Conservation (phyloP, 1,140 invertebrate genomes). For the Orchesella cincta region DNA sequence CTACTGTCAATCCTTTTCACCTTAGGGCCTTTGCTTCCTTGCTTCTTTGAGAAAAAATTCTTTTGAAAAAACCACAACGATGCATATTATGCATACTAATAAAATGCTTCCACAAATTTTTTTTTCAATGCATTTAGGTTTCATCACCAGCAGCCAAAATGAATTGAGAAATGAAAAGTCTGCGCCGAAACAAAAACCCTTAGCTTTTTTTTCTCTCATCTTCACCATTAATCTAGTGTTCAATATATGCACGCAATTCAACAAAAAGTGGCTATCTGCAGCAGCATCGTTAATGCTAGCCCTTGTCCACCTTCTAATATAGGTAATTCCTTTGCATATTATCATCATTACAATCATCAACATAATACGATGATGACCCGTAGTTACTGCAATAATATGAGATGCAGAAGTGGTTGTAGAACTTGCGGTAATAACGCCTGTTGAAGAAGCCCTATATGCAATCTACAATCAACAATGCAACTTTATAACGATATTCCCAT, state of each 20-base stretch:
- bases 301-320: not conserved
- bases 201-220: not conserved
- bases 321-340: conserved; percentile 15
- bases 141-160: not conserved
- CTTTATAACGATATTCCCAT: too few relatives aligned
- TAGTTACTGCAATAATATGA: too few relatives aligned
- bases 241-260: not conserved
- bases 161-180: not conserved
- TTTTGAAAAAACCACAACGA: conserved; percentile 21
- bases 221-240: too few relatives aligned
- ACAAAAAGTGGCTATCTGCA: not conserved
- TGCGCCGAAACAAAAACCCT: not conserved
- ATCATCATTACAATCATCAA: conserved; percentile 10
- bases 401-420: too few relatives aligned
- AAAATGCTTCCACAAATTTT: not conserved
- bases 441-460: too few relatives aligned
- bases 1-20: not conserved
- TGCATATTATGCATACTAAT: not conserved
- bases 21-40: not conserved
- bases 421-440: too few relatives aligned
- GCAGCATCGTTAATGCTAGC: not conserved
- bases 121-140: not conserved
- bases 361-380: conserved; percentile 14
- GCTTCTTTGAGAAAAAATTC: not conserved
- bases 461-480: too few relatives aligned